phyloP scores from a whole-genome alignment of 2,888 invertebrate species.

The Cerceris ruficornis region DNA sequence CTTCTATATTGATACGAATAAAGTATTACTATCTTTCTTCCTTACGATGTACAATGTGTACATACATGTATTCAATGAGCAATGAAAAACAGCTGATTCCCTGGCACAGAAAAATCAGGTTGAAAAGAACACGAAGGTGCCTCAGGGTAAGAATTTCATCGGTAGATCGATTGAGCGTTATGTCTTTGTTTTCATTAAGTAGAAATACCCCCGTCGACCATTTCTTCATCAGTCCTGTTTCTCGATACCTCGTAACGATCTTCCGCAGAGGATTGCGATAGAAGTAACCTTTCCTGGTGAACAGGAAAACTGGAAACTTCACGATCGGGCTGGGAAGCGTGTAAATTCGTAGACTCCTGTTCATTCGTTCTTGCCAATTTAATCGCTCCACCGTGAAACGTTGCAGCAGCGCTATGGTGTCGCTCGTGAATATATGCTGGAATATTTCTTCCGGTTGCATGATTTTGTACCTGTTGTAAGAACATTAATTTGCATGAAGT shows the following conservation, averaged over 20 bases:
- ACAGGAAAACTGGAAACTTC: constrained; percentile 42
- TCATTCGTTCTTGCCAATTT: constrained; percentile 44
- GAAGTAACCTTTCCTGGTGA: constrained; percentile 39
- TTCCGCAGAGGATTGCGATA: constrained; percentile 32
- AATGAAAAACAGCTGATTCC: constrained; percentile 18
- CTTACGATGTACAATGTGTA: too few species aligned
- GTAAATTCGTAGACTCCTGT: constrained; percentile 43
- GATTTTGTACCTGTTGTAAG: constrained; percentile 40
- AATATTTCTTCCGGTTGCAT: constrained; percentile 13
- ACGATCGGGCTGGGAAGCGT: constrained; percentile 17
- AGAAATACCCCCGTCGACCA: constrained; percentile 11
- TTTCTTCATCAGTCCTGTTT: constrained; percentile 40
- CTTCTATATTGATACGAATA: too few species aligned
- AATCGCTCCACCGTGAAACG: constrained; percentile 34
- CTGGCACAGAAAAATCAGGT: constrained; percentile 29
- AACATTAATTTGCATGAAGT: not conserved
- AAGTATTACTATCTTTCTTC: too few species aligned
- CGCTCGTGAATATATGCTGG: constrained; percentile 14
- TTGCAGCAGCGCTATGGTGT: constrained; percentile 35
- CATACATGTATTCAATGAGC: constrained; percentile 20
- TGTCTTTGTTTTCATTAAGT: constrained; percentile 36
- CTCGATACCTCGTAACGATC: constrained; percentile 32
- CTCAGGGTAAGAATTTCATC: constrained; percentile 38
- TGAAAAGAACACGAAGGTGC: constrained; percentile 28
- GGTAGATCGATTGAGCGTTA: not conserved